phyloP scores from a whole-genome alignment of 1,140 invertebrate species.

The Carcinoscorpius rotundicauda region DNA sequence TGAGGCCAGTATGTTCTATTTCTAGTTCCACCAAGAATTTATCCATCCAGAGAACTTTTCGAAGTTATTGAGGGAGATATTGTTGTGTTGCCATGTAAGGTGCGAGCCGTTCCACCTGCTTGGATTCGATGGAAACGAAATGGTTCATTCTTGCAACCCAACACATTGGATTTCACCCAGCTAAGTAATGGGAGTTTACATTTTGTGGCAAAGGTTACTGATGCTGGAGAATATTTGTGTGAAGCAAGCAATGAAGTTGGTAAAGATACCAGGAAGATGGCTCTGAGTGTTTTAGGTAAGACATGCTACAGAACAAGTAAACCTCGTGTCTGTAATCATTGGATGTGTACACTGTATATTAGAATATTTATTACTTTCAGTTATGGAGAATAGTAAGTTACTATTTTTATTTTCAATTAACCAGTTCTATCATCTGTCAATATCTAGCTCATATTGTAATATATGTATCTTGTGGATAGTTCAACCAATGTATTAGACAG shows the following conservation, averaged over 20 bases:
- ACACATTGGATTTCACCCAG: no score
- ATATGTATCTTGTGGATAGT: no score
- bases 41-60: neutral
- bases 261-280: conserved; percentile 22
- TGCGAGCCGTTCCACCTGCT: conserved; percentile 12
- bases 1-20: neutral
- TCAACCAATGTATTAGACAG: no score
- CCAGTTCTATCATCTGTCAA: no score
- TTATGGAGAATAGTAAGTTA: no score
- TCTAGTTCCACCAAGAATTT: conserved; percentile 14
- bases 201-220: conserved; percentile 13
- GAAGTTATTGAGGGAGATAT: conserved; percentile 12
- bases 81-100: conserved; percentile 8
- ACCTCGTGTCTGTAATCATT: neutral
- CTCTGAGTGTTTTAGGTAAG: conserved; percentile 26
- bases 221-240: conserved; percentile 31
- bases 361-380: no score
- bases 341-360: no score
- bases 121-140: conserved; percentile 10
- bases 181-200: conserved; percentile 14
- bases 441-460: no score
- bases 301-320: neutral
- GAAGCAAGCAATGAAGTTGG: conserved; percentile 23
- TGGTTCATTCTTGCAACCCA: neutral
- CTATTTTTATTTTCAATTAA: no score